These are phyloP conservation scores for Mugil cephalus DNA, from an alignment of 2,113 vertebrate species.

Conservation along the genomic window DNA sequence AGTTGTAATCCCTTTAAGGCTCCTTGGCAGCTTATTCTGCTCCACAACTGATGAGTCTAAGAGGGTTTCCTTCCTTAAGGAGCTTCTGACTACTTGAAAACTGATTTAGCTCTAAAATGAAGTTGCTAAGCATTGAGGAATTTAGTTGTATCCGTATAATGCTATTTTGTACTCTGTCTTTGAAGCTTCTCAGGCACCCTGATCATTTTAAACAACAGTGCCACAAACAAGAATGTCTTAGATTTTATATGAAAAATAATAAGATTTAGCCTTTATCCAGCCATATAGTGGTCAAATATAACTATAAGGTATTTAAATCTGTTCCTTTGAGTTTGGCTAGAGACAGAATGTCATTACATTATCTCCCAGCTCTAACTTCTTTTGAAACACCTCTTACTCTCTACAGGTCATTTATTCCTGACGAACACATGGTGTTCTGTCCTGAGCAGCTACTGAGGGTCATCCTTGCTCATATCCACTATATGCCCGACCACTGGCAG, in stretches of 20 bases:
- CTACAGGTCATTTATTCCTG: conserved; percentile 95
- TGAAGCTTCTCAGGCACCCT: too few species aligned
- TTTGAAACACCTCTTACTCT: conserved; percentile 28
- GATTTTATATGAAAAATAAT: too few species aligned
- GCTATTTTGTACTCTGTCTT: too few species aligned
- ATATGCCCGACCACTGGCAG: conserved; percentile 99
- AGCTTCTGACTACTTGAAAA: background rate
- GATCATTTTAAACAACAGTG: too few species aligned
- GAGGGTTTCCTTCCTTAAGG: conserved; percentile 34
- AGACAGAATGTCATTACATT: background rate
- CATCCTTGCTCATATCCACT: conserved; percentile 97
- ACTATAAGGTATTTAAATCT: background rate
- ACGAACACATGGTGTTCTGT: conserved; percentile 97
- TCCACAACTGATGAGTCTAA: conserved; percentile 26
- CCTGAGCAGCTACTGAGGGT: conserved; percentile 97
- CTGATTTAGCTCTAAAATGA: conserved; percentile 6
- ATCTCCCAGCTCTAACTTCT: background rate
- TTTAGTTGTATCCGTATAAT: too few species aligned
- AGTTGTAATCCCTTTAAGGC: conserved; percentile 43
- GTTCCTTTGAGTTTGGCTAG: background rate
- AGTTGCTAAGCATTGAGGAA: background rate
- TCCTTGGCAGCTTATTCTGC: conserved; percentile 25
- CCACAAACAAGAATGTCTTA: too few species aligned
- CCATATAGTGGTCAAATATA: too few species aligned
- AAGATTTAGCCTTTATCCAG: too few species aligned